Conservation (phyloP, 1,140 invertebrate genomes). For the Dinoponera quadriceps region DNA sequence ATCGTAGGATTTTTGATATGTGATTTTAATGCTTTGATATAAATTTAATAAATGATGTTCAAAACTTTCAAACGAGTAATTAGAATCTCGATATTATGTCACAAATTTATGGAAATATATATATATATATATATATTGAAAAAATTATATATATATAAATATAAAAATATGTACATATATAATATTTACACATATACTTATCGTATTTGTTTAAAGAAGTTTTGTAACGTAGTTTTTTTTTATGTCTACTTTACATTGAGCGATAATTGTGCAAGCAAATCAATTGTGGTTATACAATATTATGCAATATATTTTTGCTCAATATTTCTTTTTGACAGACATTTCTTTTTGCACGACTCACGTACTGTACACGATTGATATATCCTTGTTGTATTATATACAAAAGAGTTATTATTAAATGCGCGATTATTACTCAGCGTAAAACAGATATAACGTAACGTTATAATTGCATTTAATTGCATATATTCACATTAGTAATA, state of each 20-base stretch:
- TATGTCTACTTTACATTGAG: constrained; percentile 17
- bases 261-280: constrained; percentile 3
- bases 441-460: constrained; percentile 26
- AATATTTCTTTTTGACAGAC: not conserved
- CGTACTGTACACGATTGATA: not conserved
- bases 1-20: constrained; percentile 23
- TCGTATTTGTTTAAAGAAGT: not conserved
- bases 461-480: constrained; percentile 23
- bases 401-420: too few species aligned
- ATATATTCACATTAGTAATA: constrained; percentile 21
- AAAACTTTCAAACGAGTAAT: not conserved
- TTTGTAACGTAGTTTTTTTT: constrained; percentile 42
- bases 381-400: not conserved
- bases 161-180: constrained; percentile 39
- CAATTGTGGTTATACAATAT: not conserved
- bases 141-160: constrained; percentile 7
- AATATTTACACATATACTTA: constrained; percentile 24
- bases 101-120: constrained; percentile 35
- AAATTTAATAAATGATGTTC: constrained; percentile 11
- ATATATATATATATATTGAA: constrained; percentile 1
- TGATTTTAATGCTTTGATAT: constrained; percentile 37
- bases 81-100: constrained; percentile 36
- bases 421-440: not conserved
- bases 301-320: constrained; percentile 15
- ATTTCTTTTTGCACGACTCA: not conserved